Conservation (phyloP, 2,888 invertebrate genomes). For the Anthrax anthrax region DNA sequence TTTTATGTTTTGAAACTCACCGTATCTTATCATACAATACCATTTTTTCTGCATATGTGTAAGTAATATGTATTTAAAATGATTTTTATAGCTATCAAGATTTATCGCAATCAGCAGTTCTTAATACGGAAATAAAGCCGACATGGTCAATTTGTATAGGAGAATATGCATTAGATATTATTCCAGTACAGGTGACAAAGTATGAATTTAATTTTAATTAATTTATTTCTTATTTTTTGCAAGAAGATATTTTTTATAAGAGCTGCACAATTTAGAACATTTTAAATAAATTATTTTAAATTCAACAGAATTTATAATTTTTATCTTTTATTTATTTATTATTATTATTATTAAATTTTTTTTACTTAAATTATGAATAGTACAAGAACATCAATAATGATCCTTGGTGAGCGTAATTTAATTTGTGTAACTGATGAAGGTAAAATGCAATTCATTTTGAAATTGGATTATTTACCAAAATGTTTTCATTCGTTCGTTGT, state of each 20-base stretch:
- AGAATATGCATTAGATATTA: conserved; percentile 37
- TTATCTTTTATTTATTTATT: too few relatives aligned
- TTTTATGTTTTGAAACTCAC: too few relatives aligned
- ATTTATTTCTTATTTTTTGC: not conserved
- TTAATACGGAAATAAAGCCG: conserved; percentile 36
- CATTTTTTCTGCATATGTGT: too few relatives aligned
- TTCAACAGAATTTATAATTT: too few relatives aligned
- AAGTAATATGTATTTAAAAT: too few relatives aligned
- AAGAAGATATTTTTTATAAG: not conserved
- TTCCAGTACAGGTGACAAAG: conserved; percentile 31
- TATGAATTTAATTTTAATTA: conserved; percentile 15
- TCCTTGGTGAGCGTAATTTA: conserved; percentile 73
- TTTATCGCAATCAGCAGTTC: conserved; percentile 53
- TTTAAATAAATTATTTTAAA: too few relatives aligned
- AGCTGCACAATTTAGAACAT: too few relatives aligned
- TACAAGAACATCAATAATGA: conserved; percentile 55
- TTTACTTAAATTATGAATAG: conserved; percentile 29
- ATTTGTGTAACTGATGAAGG: conserved; percentile 70
- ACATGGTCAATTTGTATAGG: conserved; percentile 51
- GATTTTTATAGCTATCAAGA: conserved; percentile 52
- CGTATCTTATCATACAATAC: too few relatives aligned
- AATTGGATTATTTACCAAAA: conserved; percentile 68
- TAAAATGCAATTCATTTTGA: conserved; percentile 64
- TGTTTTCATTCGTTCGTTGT: conserved; percentile 59
- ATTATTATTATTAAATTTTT: too few relatives aligned